Evolutionary conservation across 2,797 vertebrate species (phyloP).

Genomic region (Furcifer pardalis): DNA sequence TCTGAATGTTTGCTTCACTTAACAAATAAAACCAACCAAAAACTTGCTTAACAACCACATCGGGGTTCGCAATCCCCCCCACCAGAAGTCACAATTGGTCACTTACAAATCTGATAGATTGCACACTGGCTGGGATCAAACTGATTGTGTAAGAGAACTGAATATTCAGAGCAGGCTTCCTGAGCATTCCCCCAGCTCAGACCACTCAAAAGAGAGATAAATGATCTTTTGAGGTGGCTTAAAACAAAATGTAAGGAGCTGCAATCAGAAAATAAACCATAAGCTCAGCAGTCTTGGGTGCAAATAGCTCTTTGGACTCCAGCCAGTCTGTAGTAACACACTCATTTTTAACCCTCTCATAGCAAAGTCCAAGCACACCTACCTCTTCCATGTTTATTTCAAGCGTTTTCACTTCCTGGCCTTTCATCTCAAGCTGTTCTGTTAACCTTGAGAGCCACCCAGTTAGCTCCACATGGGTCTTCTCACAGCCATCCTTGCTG

Average conservation of each 20-base stretch:
- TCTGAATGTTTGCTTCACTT: no score
- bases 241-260: not conserved
- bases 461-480: conserved; percentile 73
- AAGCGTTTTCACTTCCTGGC: conserved; percentile 66
- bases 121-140: not conserved
- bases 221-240: not conserved
- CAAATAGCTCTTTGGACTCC: not conserved
- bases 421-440: conserved; percentile 82
- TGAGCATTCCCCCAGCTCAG: not conserved
- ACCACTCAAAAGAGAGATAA: not conserved
- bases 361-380: conserved; percentile 33
- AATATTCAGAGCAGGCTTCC: not conserved
- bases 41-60: no score
- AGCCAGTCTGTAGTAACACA: not conserved
- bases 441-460: conserved; percentile 76
- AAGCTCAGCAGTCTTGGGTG: not conserved
- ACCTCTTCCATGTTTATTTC: conserved; percentile 77
- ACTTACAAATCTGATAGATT: not conserved
- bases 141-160: not conserved
- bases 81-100: no score
- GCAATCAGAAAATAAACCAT: not conserved
- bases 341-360: not conserved
- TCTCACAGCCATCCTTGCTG: conserved; percentile 68
- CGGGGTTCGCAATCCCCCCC: no score
- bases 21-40: no score